phyloP scores from a whole-genome alignment of 1,140 invertebrate genomes.

The Pemphigus obesinymphae region DNA sequence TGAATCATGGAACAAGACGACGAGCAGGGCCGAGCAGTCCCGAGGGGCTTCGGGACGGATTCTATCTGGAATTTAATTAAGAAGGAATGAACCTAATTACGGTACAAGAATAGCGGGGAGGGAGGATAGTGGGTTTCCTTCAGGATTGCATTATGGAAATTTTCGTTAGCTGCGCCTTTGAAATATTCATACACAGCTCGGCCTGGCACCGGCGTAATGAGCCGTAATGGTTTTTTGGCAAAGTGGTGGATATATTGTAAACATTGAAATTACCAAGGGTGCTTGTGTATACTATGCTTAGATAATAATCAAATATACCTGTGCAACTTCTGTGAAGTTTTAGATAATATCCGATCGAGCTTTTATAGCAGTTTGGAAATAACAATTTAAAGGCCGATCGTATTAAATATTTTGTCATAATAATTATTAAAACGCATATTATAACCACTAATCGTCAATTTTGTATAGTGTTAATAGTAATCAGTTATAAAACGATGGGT shows the following conservation, averaged over 20 bases:
- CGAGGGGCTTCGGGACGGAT: constrained; percentile 29
- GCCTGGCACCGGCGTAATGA: neutral
- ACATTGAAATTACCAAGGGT: neutral
- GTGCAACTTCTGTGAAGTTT: neutral
- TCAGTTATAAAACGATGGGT: no score
- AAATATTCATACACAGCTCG: constrained; percentile 35
- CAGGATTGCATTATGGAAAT: constrained; percentile 38
- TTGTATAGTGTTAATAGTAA: neutral
- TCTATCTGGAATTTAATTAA: constrained; percentile 26
- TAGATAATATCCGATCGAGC: neutral
- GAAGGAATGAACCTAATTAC: constrained; percentile 37
- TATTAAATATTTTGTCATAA: neutral
- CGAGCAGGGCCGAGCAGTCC: constrained; percentile 21
- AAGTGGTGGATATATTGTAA: neutral
- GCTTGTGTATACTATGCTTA: neutral
- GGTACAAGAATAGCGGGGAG: neutral
- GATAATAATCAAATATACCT: neutral
- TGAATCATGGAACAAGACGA: constrained; percentile 39
- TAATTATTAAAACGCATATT: neutral
- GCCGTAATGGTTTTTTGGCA: constrained; percentile 19
- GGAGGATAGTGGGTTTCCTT: neutral
- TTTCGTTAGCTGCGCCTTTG: constrained; percentile 31
- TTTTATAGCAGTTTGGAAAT: neutral
- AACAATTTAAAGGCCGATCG: neutral
- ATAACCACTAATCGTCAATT: neutral